Evolutionary conservation across 2,888 invertebrate genomes (phyloP).

Genomic region (Omphaloscelis lunosa): DNA sequence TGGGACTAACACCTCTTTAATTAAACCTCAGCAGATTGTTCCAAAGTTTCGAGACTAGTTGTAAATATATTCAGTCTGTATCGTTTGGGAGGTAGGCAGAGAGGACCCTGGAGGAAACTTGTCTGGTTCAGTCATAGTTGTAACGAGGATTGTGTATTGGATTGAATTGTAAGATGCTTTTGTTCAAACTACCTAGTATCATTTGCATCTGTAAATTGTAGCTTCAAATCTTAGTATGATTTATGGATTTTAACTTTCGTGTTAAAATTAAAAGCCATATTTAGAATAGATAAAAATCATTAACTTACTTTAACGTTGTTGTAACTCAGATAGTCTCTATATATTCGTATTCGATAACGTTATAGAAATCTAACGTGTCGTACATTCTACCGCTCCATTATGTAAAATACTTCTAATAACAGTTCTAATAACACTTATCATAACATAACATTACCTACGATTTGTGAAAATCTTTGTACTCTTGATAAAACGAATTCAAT

Average conservation of each 20-base stretch:
- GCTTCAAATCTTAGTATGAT: too few species aligned
- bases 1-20: constrained; percentile 54
- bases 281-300: too few species aligned
- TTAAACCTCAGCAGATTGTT: constrained; percentile 55
- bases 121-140: constrained; percentile 20
- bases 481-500: constrained; percentile 30
- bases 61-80: constrained; percentile 49
- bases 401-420: not conserved
- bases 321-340: too few species aligned
- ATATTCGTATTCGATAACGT: too few species aligned
- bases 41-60: constrained; percentile 51
- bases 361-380: not conserved
- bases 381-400: not conserved
- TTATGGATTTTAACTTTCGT: too few species aligned
- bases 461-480: constrained; percentile 24
- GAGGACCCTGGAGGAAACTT: constrained; percentile 39
- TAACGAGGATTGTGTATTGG: constrained; percentile 4
- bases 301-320: too few species aligned
- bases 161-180: not conserved
- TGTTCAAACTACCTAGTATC: not conserved
- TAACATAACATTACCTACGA: not conserved
- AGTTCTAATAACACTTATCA: constrained; percentile 14
- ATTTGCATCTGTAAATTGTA: not conserved
- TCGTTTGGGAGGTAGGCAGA: constrained; percentile 27
- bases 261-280: too few species aligned